Base-by-base conservation (phyloP, 2,888 invertebrate species). In the Drosophila vallismaia region DNA sequence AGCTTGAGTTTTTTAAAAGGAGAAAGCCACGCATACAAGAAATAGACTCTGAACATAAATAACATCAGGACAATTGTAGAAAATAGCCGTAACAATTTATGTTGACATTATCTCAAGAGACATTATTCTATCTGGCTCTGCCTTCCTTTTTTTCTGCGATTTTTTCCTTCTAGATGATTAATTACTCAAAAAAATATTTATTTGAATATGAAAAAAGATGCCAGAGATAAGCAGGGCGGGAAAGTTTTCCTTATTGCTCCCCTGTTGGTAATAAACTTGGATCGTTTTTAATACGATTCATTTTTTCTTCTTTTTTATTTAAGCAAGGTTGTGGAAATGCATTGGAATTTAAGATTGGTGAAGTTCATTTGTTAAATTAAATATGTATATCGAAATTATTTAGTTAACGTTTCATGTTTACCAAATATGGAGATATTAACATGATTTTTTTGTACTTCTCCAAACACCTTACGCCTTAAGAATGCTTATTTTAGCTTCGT, bases 81-180 rank as follows among this genome's bases (percentile, higher is more conserved):
- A 90, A 91, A 90, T 90, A 90, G 89, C 90, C 88, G 85, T 90
- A 91, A 88, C 90, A 90, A 91, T 91, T 91, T 91, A 90, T 90
- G 91, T 89, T 91, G 91, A 91, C 91, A 91, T 90, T 91, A 91
- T 91, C 91, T 91, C 89, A 66, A 80, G 89, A 89, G 89, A 90
- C 88, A 87, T 88, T 88, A 79, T 63, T 84, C 74, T 64, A 42
- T 46, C 46, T 36, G 28, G 33, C 51, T 40, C 33, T 48, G 45
- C 38, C 49, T 44, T 19, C 26, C 14, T 49, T 24, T 48, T 51
- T 44, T 10, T 33, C 40, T 33, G 19, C 14, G 31, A 40, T 63
- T 50, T 53, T 64, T 29, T 36, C 36, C n/a, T 46, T 45, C 49
- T 44, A 74, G 56, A 84, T 84, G 84, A 84, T 84, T 84, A 84